Base-by-base conservation (phyloP, 2,888 invertebrate genomes). In the Oxyscelio sp. region DNA sequence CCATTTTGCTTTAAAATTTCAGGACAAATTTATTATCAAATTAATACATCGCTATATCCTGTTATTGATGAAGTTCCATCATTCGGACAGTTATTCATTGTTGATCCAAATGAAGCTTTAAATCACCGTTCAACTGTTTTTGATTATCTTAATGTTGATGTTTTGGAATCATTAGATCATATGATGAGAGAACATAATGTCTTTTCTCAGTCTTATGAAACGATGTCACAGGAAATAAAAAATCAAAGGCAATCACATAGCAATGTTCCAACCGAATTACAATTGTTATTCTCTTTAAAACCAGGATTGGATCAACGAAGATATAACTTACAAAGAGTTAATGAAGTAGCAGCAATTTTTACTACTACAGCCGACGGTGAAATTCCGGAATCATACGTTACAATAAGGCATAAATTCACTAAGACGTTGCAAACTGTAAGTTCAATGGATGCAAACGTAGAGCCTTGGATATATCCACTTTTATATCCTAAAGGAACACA, bases 271-370 rank as follows among this genome's bases (percentile, higher is more conserved):
- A 27, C 82, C 58, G 74, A 85, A 43, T 54, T 85, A 22, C 56
- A 65, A 40, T n/a, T n/a, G n/a, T n/a, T n/a, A n/a, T n/a, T n/a
- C n/a, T n/a, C n/a, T n/a, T n/a, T n/a, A n/a, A n/a, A 34, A 34
- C 34, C 34, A 11, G 34, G 34, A 4, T 9, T 34, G 34, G 34
- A 34, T 34, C 4, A 34, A 34, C 34, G 34, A 4, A 34, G 34
- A 34, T 85, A 77, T 61, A 85, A 87, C 63, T 87, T 85, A 48
- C 87, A 85, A 63, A 56, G 83, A 52, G 59, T 59, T 1, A 87
- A 87, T 59, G 85, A 87, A 78, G 85, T 87, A 9, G 83, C 85
- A 48, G 78, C 81, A 8, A 74, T 86, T n/a, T 85, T 86, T 59
- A 83, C 70, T 43, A 86, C 83, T 3, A 84, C 83, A 27, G 85